phyloP scores from a whole-genome alignment of 2,888 invertebrate species.

The Anagyrus pseudococci region DNA sequence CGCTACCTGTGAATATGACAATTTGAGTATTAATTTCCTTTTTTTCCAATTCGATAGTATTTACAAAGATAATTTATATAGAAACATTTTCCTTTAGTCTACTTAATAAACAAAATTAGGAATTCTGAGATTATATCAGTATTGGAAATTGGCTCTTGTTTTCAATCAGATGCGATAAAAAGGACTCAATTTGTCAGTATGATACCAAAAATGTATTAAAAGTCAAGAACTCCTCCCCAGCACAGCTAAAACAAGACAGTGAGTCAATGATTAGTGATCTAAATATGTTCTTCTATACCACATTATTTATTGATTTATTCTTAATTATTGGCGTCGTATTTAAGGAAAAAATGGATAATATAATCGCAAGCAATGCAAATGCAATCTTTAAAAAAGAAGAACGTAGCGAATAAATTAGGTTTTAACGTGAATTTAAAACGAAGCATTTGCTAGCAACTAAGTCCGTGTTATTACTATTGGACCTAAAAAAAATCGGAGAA shows the following conservation, averaged over 20 bases:
- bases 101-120: too few relatives aligned
- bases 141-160: not conserved
- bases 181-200: constrained; percentile 29
- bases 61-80: not conserved
- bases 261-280: constrained; percentile 1
- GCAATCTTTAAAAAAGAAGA: not conserved
- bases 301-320: not conserved
- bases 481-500: not conserved
- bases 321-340: not conserved
- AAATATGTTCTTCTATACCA: not conserved
- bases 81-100: not conserved
- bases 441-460: not conserved
- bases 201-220: constrained; percentile 21
- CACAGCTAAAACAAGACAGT: constrained; percentile 26
- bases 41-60: too few relatives aligned
- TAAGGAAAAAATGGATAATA: not conserved
- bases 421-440: too few relatives aligned
- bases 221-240: constrained; percentile 29
- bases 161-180: not conserved
- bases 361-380: not conserved
- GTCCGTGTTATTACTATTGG: not conserved
- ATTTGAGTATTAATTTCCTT: constrained; percentile 27
- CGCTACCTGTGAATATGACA: constrained; percentile 26
- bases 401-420: not conserved
- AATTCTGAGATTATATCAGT: not conserved